Evolutionary conservation across 2,113 vertebrate genomes (phyloP).

Genomic region (Neolamprologus caudopunctatus): DNA sequence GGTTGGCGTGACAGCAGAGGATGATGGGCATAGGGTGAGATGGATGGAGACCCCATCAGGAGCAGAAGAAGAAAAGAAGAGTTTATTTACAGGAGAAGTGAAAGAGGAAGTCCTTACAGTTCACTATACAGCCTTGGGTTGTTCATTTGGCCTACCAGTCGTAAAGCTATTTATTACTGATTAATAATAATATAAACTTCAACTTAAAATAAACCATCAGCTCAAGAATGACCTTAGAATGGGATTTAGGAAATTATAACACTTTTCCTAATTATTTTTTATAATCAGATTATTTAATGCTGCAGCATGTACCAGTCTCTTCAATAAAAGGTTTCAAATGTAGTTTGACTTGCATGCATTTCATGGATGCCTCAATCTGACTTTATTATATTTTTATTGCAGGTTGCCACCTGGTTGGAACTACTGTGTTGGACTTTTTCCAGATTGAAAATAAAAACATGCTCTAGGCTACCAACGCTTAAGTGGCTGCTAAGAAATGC

Average conservation of each 20-base stretch:
- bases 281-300: not conserved
- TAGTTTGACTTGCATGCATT: not conserved
- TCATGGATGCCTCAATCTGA: not conserved
- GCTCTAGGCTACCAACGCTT: not conserved
- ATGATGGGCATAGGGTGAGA: not conserved
- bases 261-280: not conserved
- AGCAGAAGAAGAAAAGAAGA: not conserved
- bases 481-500: not conserved
- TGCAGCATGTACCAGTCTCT: not conserved
- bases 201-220: not conserved
- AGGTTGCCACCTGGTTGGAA: not conserved
- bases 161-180: not conserved
- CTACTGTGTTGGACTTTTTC: fast-evolving
- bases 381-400: not conserved
- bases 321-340: not conserved
- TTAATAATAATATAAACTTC: not conserved
- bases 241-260: fast-evolving
- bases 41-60: not conserved
- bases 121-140: not conserved
- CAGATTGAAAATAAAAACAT: not conserved
- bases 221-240: not conserved
- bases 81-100: not conserved
- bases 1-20: not conserved
- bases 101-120: fast-evolving
- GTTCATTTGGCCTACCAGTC: not conserved